Conservation (phyloP, 2,113 vertebrate genomes). For the Oncorhynchus mykiss region DNA sequence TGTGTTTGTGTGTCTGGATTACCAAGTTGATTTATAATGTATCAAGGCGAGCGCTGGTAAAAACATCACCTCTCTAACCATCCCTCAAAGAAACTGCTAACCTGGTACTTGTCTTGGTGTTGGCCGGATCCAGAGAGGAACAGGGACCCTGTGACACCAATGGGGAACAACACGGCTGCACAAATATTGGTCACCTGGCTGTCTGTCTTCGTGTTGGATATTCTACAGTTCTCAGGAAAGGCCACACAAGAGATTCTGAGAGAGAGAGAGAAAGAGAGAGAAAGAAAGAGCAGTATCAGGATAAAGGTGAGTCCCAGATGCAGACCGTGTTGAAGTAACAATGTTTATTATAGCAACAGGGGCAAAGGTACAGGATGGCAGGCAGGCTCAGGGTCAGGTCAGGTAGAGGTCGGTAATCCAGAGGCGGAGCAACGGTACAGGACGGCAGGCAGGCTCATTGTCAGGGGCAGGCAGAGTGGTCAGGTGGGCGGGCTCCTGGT, state of each 20-base stretch:
- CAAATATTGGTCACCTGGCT: constrained; percentile 70
- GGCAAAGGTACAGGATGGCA: too few relatives aligned
- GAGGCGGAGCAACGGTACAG: too few relatives aligned
- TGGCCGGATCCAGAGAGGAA: not conserved
- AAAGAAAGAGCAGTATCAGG: too few relatives aligned
- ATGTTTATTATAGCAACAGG: too few relatives aligned
- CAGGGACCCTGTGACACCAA: constrained; percentile 43
- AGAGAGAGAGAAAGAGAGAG: too few relatives aligned
- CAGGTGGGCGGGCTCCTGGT: too few relatives aligned
- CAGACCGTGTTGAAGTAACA: too few relatives aligned
- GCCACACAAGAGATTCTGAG: constrained; percentile 5
- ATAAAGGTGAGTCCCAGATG: too few relatives aligned
- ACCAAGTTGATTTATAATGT: constrained; percentile 69
- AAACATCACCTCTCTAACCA: constrained; percentile 47
- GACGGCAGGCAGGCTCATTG: too few relatives aligned
- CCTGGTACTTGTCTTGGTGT: constrained; percentile 54
- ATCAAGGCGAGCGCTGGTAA: constrained; percentile 59
- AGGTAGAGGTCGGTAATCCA: too few relatives aligned
- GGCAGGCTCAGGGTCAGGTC: too few relatives aligned
- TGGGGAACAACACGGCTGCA: constrained; percentile 48
- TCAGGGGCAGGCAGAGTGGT: not conserved
- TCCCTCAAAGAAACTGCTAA: constrained; percentile 46
- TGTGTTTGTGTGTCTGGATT: constrained; percentile 29
- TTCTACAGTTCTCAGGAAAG: constrained; percentile 45
- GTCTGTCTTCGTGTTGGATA: constrained; percentile 55